A percentile compares a stretch with the other conserved stretches of the same genome.
Evolutionary conservation across 2,888 invertebrate species (phyloP).

Genomic region (Eumacrocentrus americanus): DNA sequence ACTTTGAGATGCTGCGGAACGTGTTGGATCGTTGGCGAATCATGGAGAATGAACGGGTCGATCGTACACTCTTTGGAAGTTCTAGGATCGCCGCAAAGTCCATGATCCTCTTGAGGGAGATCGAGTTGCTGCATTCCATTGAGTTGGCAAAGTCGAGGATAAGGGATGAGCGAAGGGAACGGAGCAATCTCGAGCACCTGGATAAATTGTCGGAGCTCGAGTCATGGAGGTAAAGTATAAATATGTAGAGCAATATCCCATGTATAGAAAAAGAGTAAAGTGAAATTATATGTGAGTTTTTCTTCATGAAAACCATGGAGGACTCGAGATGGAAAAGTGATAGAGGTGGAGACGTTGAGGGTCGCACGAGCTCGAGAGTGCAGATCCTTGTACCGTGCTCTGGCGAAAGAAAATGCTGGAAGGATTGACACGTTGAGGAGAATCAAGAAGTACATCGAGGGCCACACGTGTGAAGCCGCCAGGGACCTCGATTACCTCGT

Average conservation of each 20-base stretch:
- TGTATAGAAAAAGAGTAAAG: no score
- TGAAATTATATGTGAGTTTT: slow-evolving; percentile 6
- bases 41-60: slow-evolving; percentile 69
- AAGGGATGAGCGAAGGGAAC: slow-evolving; percentile 67
- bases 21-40: slow-evolving; percentile 71
- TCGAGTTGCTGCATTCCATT: slow-evolving; percentile 72
- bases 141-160: slow-evolving; percentile 72
- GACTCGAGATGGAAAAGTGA: slow-evolving; percentile 68
- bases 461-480: slow-evolving; percentile 66
- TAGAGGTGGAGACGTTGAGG: slow-evolving; percentile 75
- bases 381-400: slow-evolving; percentile 67
- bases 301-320: slow-evolving; percentile 62
- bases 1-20: slow-evolving; percentile 76
- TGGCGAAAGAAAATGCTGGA: slow-evolving; percentile 68
- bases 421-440: slow-evolving; percentile 65
- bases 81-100: slow-evolving; percentile 73
- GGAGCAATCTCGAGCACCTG: slow-evolving; percentile 68
- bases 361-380: slow-evolving; percentile 79
- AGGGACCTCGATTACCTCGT: slow-evolving; percentile 70
- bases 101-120: slow-evolving; percentile 75
- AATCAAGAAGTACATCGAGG: slow-evolving; percentile 72
- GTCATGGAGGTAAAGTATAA: slow-evolving; percentile 68
- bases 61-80: slow-evolving; percentile 36
- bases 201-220: slow-evolving; percentile 75
- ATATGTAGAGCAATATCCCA: neutral